Evolutionary conservation across 2,113 vertebrate genomes (phyloP).

Genomic region (Xiphophorus couchianus): DNA sequence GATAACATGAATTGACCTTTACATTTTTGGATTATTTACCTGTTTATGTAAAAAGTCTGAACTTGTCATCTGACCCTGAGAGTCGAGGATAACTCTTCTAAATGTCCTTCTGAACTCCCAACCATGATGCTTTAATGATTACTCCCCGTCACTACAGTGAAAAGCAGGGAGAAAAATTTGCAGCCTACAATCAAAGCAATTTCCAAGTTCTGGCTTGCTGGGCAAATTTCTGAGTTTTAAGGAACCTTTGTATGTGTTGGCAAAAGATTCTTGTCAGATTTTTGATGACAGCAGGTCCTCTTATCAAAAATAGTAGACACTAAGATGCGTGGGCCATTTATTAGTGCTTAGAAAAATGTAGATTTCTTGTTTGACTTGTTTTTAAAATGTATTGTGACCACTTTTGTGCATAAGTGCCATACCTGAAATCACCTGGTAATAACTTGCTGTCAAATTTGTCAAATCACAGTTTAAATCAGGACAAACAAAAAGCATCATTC

Average conservation of each 20-base stretch:
- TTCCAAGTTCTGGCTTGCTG: constrained; percentile 30
- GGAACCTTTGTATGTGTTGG: constrained; percentile 32
- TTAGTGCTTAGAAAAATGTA: background rate
- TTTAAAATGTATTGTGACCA: background rate
- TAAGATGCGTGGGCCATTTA: constrained; percentile 16
- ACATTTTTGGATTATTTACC: background rate
- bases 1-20: background rate
- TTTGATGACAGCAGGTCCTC: constrained; percentile 40
- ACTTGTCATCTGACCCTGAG: background rate
- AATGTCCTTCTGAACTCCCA: background rate
- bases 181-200: constrained; percentile 18
- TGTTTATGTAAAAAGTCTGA: background rate
- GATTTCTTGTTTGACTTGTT: background rate
- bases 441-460: background rate
- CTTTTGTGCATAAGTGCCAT: background rate
- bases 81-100: background rate
- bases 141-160: background rate
- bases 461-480: constrained; percentile 2
- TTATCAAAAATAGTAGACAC: constrained; percentile 34
- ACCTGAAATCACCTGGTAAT: background rate
- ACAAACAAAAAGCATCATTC: constrained; percentile 12
- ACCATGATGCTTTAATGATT: constrained; percentile 8
- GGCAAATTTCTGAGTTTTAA: constrained; percentile 40
- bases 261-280: constrained; percentile 27
- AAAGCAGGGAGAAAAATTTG: background rate